phyloP scores from a whole-genome alignment of 2,113 vertebrate genomes.

The Mesocricetus auratus region DNA sequence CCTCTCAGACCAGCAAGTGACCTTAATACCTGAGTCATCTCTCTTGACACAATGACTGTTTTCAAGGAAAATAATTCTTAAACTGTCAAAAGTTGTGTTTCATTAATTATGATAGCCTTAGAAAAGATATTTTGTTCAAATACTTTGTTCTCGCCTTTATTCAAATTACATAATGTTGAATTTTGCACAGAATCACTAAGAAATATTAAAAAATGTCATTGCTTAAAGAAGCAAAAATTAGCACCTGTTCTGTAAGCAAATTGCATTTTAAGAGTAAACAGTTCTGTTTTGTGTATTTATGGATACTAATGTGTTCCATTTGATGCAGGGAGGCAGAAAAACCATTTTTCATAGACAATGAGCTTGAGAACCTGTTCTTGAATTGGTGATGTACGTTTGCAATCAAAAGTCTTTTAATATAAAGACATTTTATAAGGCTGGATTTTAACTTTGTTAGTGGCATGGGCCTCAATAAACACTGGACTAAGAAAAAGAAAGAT shows the following conservation, averaged over 20 bases:
- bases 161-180: not conserved
- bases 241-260: not conserved
- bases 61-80: not conserved
- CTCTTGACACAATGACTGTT: not conserved
- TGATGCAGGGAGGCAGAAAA: not conserved
- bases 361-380: not conserved
- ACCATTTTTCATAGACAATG: not conserved
- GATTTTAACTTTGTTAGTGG: not conserved
- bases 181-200: not conserved
- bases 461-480: not conserved
- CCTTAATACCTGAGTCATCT: not conserved
- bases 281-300: not conserved
- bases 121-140: not conserved
- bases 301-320: not conserved
- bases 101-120: not conserved
- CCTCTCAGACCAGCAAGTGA: not conserved
- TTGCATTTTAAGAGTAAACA: not conserved
- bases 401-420: not conserved
- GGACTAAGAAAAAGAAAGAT: not conserved
- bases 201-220: not conserved
- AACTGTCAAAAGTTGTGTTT: not conserved
- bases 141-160: not conserved
- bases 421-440: not conserved
- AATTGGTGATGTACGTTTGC: not conserved
- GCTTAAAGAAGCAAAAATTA: not conserved